These are phyloP conservation scores for Drosophila greeni DNA, from an alignment of 2,888 invertebrate genomes.

Conservation along the genomic window DNA sequence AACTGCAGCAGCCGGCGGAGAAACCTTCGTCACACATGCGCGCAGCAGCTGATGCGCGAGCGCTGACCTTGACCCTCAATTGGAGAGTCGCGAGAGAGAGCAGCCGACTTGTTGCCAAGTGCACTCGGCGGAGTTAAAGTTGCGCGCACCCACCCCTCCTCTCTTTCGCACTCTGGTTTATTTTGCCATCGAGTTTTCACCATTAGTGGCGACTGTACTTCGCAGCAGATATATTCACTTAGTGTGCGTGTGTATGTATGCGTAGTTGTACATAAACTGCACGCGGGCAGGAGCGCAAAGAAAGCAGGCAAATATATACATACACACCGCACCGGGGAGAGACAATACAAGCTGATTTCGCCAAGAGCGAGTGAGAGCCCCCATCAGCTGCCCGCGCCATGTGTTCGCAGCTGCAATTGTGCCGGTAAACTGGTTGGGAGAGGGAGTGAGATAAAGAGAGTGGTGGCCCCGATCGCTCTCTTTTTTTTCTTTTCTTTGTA, in stretches of 20 bases:
- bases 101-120: constrained; percentile 66
- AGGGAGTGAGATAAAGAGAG: constrained; percentile 13
- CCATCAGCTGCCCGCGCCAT: constrained; percentile 48
- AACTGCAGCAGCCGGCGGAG: constrained; percentile 15
- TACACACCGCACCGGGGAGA: constrained; percentile 26
- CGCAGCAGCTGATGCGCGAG: constrained; percentile 66
- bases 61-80: constrained; percentile 73
- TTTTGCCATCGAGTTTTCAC: constrained; percentile 64
- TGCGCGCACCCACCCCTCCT: constrained; percentile 18
- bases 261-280: constrained; percentile 44
- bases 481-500: not conserved
- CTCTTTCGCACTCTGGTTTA: constrained; percentile 30
- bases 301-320: constrained; percentile 33
- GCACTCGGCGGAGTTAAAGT: constrained; percentile 58
- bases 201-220: constrained; percentile 70
- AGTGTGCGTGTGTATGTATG: constrained; percentile 35
- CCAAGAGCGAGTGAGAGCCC: constrained; percentile 26
- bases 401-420: constrained; percentile 43
- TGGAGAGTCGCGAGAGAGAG: constrained; percentile 32
- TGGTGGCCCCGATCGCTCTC: constrained; percentile 20
- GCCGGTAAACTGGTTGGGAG: constrained; percentile 44
- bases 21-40: constrained; percentile 59
- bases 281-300: constrained; percentile 58
- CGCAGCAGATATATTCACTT: constrained; percentile 41
- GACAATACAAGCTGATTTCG: constrained; percentile 52